Evolutionary conservation across 2,888 invertebrate genomes (phyloP).

Genomic region (Phengaris arion): DNA sequence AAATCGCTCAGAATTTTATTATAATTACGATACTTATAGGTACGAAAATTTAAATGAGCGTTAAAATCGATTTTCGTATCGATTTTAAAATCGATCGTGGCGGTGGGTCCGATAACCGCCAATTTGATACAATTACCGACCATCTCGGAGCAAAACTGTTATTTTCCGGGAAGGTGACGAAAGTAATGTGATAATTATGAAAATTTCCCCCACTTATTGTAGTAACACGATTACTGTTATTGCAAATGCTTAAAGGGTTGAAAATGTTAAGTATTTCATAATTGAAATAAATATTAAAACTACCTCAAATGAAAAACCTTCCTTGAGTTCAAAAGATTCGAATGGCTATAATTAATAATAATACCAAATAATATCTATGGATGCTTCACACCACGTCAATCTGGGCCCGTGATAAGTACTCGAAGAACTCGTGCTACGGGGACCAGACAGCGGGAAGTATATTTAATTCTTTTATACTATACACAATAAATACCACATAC

Average conservation of each 20-base stretch:
- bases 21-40: slow-evolving; percentile 22
- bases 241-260: neutral
- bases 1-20: neutral
- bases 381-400: too few relatives aligned
- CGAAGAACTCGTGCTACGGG: too few relatives aligned
- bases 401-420: too few relatives aligned
- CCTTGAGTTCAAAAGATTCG: too few relatives aligned
- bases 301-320: too few relatives aligned
- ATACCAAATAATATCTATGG: too few relatives aligned
- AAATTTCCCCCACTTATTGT: slow-evolving; percentile 1
- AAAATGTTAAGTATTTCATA: neutral
- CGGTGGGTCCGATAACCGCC: slow-evolving; percentile 42
- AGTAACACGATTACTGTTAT: neutral
- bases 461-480: too few relatives aligned
- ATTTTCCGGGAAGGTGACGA: slow-evolving; percentile 25
- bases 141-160: slow-evolving; percentile 20
- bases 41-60: slow-evolving; percentile 25
- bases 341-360: too few relatives aligned
- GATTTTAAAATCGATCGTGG: slow-evolving; percentile 43
- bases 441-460: too few relatives aligned
- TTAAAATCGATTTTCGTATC: slow-evolving; percentile 42
- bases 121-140: slow-evolving; percentile 51
- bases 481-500: too few relatives aligned
- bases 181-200: slow-evolving; percentile 20
- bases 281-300: neutral